Evolutionary conservation across 1,140 invertebrate genomes (phyloP), one percentile per base, ranked within the genome.

Genomic region (Samia ricini): DNA sequence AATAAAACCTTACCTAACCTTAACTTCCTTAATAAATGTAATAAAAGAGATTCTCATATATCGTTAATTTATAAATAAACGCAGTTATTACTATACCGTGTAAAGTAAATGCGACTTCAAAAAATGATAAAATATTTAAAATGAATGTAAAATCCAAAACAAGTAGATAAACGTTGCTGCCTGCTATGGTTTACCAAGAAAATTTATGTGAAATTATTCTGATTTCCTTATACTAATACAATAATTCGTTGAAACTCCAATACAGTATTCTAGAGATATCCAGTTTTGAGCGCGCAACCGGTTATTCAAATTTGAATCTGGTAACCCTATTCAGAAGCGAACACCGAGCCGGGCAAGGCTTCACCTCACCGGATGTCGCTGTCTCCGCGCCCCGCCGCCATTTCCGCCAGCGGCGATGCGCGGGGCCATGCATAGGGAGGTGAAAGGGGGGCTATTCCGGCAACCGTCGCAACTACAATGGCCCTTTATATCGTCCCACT

Each of bases 371-470:
- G 83, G 84, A 89, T 66, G 77, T 70, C 73, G 72, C 77, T 83
- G 86, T 86, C 86, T 87, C 85, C 83, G 83, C 72, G 81, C 79
- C 77, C 79, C 82, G 75, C 81, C 86, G 81, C 81, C 80, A 83
- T 81, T 85, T 87, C 84, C 84, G 77, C 49, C 59, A 56, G 51
- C 48, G 10, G 54, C 54, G 23, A 24, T 8, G 56, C 29, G 23
- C 55, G 55, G 55, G 23, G 24, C 10, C 55, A 62, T 49, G 56
- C 26, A 56, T 33, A 49, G 56, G 58, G 64, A 66, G 61, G 63
- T 22, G 61, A 58, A 71, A 63, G 73, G 64, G 68, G 60, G 60
- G 70, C 58, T 54, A 52, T 70, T 84, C 79, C 77, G 78, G 77
- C 63, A 63, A 71, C 62, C 58, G 68, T 69, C 65, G 56, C 77